Base-by-base conservation (phyloP, 2,797 vertebrate genomes). In the Premnoplex brunnescens region DNA sequence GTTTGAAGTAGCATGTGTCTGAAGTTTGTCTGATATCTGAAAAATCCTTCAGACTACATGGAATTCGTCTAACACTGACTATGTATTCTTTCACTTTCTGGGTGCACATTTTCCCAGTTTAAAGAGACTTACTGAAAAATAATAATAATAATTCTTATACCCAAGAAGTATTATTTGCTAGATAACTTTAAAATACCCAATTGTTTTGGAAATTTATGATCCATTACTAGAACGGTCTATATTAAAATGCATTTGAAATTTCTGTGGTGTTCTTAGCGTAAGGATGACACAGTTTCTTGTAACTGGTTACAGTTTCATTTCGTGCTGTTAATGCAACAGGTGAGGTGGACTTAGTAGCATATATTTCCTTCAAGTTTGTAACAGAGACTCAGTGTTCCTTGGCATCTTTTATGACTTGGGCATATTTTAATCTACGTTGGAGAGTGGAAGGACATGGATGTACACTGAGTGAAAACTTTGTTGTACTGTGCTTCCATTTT, bases 1-100 rank as follows among this genome's bases (percentile, higher is more conserved):
- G 62, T 91, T 88, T 73, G 66, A 87, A 95, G 60, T 30, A 54
- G 12, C 8, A 10, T 27, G n/a, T 74, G 26, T 64, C 64, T 92
- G 54, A 94, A 74, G 54, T 77, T 87, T 79, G 41, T 71, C 2
- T 46, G 52, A 7, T 21, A 80, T 60, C 56, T 22, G 19, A 39
- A 43, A 74, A 60, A 48, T 68, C 16, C 56, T 83, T 91, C 14
- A 49, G 58, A 21, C 32, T n/a, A 11, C 26, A 55, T 85, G 79
- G 39, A 85, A 66, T 80, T 91, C 55, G 21, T 32, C 30, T 63
- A 30, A 37, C 34, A 30, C 20, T 76, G 52, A 11, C 8, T 41
- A 18, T 39, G 8, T 28, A 3, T 62, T 78, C 58, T 82, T 94
- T 85, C 36, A 51, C 43, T 72, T 87, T 84, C 43, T 41, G n/a